These are phyloP conservation scores for Tachyglossus aculeatus DNA, from an alignment of 2,797 vertebrate species.

Conservation along the genomic window DNA sequence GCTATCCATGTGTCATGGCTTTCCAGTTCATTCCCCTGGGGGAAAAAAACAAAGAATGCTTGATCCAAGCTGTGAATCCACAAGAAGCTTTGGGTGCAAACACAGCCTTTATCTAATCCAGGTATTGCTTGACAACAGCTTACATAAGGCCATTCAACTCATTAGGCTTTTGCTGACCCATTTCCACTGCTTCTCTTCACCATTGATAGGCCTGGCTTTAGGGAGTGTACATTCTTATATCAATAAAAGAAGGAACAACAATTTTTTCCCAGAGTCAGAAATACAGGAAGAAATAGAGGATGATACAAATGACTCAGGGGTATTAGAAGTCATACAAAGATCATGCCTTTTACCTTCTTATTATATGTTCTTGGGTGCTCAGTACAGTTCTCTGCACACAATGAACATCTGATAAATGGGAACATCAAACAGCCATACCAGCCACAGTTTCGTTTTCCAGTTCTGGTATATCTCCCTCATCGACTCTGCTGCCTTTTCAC, in stretches of 20 bases:
- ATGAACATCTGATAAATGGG: too few relatives aligned
- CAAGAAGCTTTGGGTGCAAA: neutral
- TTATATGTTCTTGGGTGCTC: too few relatives aligned
- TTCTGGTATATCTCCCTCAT: too few relatives aligned
- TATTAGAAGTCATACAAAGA: too few relatives aligned
- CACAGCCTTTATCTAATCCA: neutral
- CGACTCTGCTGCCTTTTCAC: too few relatives aligned
- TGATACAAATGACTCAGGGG: too few relatives aligned
- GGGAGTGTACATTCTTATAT: neutral
- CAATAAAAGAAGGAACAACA: neutral
- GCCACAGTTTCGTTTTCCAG: too few relatives aligned
- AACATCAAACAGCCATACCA: too few relatives aligned
- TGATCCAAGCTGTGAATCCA: neutral
- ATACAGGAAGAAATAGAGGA: too few relatives aligned
- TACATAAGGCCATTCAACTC: neutral
- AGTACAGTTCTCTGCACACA: too few relatives aligned
- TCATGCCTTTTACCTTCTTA: too few relatives aligned
- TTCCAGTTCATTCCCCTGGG: neutral
- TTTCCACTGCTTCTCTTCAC: neutral
- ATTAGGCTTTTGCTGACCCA: neutral
- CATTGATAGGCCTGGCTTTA: neutral
- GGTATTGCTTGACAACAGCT: neutral
- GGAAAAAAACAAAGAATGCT: neutral
- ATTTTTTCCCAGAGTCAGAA: neutral
- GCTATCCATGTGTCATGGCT: neutral